Base-by-base conservation (phyloP, 2,113 vertebrate genomes). In the Speoplatyrhinus poulsoni region DNA sequence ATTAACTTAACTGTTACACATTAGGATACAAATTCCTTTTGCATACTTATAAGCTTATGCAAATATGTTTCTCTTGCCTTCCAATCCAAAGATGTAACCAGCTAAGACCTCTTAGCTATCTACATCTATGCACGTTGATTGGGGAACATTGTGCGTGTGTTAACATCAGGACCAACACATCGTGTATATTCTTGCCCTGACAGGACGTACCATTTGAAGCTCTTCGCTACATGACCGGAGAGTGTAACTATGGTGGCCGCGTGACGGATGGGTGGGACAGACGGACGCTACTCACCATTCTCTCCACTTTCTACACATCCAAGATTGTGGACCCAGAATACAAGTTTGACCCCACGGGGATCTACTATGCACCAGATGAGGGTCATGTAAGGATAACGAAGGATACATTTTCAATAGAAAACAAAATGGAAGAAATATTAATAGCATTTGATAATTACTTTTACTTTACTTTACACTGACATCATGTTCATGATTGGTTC, bases 221-320 rank as follows among this genome's bases (percentile, higher is more conserved):
- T 0, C 67, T 95, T 41, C 73, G 84, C 19, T 95, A 93, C 53
- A 93, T 91, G 92, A 93, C 92, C 0, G 92, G 91, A 0, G 93
- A 95, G 66, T 94, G 93, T 65, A 96, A 90, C 50, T 95, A 95
- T 0, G 93, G 95, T 4, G 95, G 95, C 84, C 84, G 94, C 12
- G 94, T 96, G 68, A 96, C 94, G 0, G 96, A 96, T 1, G 93
- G 94, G 85, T 97, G 93, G 92, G 94, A 96, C 66, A 90, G 92
- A 17, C 92, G 94, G 13, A 94, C 93, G 0, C 89, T 96, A 52
- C 90, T 64, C 9, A 92, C 82, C 41, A 85, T 93, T 58, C 88
- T 95, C 0, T 92, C 90, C 70, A 91, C 90, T 53, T 93, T 92
- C 70, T 94, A 92, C 80, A 90, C 72, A 13, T 3, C 47, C 0